A percentile compares a stretch with the other conserved stretches of the same genome.
Conservation (phyloP, 2,113 vertebrate species). For the Paracanthobrama guichenoti region DNA sequence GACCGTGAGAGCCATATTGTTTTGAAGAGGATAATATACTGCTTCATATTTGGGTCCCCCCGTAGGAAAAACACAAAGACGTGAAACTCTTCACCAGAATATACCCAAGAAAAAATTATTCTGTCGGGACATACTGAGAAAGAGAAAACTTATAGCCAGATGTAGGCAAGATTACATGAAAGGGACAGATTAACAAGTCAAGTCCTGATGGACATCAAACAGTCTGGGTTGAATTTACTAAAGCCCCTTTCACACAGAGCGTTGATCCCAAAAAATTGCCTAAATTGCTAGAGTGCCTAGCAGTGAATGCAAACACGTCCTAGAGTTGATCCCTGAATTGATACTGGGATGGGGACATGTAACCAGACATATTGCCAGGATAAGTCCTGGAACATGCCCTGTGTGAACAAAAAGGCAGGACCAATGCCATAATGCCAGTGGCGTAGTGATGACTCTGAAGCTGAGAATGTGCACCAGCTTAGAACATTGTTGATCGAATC, state of each 20-base stretch:
- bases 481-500: no score
- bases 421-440: no score
- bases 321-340: no score
- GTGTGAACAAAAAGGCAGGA: no score
- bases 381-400: no score
- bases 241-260: not conserved
- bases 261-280: no score
- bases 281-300: no score
- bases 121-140: not conserved
- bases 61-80: not conserved
- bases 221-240: not conserved
- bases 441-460: no score
- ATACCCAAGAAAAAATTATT: not conserved
- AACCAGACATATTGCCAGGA: no score
- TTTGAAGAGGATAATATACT: slow-evolving; percentile 3
- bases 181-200: not conserved
- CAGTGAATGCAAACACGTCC: no score
- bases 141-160: not conserved
- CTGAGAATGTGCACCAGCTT: no score
- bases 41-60: not conserved
- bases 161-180: not conserved
- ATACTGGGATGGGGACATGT: no score
- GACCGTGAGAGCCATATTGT: not conserved
- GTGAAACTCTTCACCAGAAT: not conserved
- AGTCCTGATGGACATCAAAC: not conserved